Conservation (phyloP, 2,113 vertebrate genomes). For the Blennius ocellaris region DNA sequence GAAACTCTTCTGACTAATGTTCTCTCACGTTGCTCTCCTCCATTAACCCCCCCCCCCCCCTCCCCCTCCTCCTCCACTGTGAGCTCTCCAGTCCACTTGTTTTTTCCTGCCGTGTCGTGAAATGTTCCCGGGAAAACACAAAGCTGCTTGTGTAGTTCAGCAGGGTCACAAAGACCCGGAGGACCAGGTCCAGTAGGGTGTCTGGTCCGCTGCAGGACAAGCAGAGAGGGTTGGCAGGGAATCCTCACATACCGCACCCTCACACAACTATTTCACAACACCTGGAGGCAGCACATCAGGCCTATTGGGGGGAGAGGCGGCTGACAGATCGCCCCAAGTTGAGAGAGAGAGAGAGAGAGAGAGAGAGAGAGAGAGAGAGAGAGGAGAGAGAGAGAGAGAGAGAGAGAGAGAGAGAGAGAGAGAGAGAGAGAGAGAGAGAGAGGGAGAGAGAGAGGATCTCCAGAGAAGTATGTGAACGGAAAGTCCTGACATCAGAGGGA, state of each 20-base stretch:
- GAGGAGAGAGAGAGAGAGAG: too few species aligned
- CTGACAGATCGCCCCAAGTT: constrained; percentile 39
- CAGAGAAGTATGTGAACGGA: constrained; percentile 12
- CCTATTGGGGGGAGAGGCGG: constrained; percentile 39
- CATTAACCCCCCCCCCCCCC: not conserved
- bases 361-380: too few species aligned
- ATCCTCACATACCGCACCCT: constrained; percentile 76
- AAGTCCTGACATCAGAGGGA: not conserved
- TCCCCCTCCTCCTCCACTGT: constrained; percentile 1
- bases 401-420: too few species aligned
- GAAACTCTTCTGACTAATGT: not conserved
- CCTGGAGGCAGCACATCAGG: constrained; percentile 70
- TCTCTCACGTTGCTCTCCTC: not conserved
- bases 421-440: too few species aligned
- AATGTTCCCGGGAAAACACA: constrained; percentile 70
- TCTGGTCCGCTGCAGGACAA: constrained; percentile 1
- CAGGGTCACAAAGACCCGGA: not conserved
- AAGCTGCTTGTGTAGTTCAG: constrained; percentile 62
- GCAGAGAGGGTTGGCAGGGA: constrained; percentile 44
- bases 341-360: too few species aligned
- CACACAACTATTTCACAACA: constrained; percentile 83
- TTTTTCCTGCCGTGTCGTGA: constrained; percentile 75
- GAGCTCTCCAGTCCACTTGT: constrained; percentile 35
- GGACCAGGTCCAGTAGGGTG: constrained; percentile 31
- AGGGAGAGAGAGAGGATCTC: constrained; percentile 19